Evolutionary conservation across 2,888 invertebrate species (phyloP), one percentile per base, ranked within the genome.

Genomic region (Orchesella flavescens): DNA sequence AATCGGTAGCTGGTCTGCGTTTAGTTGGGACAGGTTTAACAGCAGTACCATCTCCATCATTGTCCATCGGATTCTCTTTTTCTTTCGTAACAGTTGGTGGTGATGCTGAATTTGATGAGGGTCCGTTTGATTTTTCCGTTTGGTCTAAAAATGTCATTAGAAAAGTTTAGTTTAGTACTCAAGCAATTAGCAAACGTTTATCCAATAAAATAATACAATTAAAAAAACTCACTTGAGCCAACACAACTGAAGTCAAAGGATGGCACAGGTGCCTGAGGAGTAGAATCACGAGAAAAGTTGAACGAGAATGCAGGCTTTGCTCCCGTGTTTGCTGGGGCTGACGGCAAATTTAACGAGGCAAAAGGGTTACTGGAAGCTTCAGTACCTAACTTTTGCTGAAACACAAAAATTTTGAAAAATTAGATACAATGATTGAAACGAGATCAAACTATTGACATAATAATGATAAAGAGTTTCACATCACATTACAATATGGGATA

Each of bases 1-100:
- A 90, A 80, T 96, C 94, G 23, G 92, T 92, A 5, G 93, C 92
- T 43, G 96, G 95, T 88, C 91, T 91, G 85, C 97, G 92, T 91
- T 97, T 97, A 72, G 94, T 81, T 23, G 84, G 59, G 34, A 34
- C 34, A 4, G 34, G 12, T 49, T 49, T 12, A 15, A 49, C 12
- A 10, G 49, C 49, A 15, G 5, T 12, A 3, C 49, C n/a, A 49
- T 12, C 49, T 7, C n/a, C 10, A 10, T 12, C 49, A 49, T 12
- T 49, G 49, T 49, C 34, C 34, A 34, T 34, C 34, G 34, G 34
- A 34, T 4, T 7, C 7, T 34, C 34, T 7, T 34, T 34, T 34
- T 34, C 34, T 34, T 34, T 34, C 7, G 34, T 34, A 34, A 34
- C 34, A 7, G 34, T 7, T 34, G 34, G 34, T 34, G 34, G 34